These are phyloP conservation scores for Bembecia ichneumoniformis DNA, from an alignment of 2,888 invertebrate genomes.

Conservation along the genomic window DNA sequence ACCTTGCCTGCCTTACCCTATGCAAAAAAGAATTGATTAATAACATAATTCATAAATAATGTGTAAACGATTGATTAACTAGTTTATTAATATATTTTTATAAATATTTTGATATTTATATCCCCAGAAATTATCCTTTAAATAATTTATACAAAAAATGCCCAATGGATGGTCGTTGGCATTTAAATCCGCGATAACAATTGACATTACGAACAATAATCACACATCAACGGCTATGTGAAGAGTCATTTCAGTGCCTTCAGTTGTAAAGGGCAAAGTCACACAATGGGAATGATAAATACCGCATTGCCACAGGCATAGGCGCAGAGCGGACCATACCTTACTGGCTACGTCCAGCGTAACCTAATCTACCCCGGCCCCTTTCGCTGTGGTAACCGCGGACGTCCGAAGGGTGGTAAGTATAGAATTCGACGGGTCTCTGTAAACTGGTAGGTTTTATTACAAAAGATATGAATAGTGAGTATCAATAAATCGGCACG, in stretches of 20 bases:
- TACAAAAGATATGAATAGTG: slow-evolving; percentile 46
- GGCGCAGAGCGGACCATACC: slow-evolving; percentile 32
- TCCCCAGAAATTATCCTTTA: too few species aligned
- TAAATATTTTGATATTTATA: too few species aligned
- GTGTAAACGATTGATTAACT: too few species aligned
- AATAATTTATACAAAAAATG: too few species aligned
- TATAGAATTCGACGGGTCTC: slow-evolving; percentile 22
- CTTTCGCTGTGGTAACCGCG: neutral
- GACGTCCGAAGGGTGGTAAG: slow-evolving; percentile 8
- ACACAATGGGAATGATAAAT: slow-evolving; percentile 58
- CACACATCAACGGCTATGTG: slow-evolving; percentile 14
- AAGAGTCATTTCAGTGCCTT: slow-evolving; percentile 30
- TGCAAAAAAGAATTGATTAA: too few species aligned
- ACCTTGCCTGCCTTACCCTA: too few species aligned
- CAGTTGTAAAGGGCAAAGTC: slow-evolving; percentile 34
- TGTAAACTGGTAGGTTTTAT: slow-evolving; percentile 36
- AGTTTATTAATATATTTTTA: too few species aligned
- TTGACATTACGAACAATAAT: slow-evolving; percentile 13
- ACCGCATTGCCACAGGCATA: slow-evolving; percentile 50
- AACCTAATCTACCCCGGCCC: slow-evolving; percentile 23
- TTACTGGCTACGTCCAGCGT: slow-evolving; percentile 26
- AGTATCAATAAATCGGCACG: slow-evolving; percentile 63
- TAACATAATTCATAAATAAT: too few species aligned
- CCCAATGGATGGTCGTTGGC: slow-evolving; percentile 2
- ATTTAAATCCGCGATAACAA: slow-evolving; percentile 23